Conservation (phyloP, 2,797 vertebrate species). For the Schizopygopsis pylzovi region DNA sequence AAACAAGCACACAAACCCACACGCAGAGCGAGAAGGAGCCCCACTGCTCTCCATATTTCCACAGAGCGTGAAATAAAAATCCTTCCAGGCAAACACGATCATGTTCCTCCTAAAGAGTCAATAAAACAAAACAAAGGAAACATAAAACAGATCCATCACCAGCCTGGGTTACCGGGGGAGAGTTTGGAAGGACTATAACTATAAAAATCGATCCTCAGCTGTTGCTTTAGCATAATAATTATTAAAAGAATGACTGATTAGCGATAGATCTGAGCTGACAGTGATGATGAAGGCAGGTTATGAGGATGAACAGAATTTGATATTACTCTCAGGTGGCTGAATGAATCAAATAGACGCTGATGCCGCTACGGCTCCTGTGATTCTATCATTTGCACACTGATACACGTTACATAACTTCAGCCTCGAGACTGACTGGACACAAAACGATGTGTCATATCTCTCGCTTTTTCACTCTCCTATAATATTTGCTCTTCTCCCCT, state of each 20-base stretch:
- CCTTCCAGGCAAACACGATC: slow-evolving; percentile 23
- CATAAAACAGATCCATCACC: background rate
- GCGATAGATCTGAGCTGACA: background rate
- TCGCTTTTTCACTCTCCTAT: background rate
- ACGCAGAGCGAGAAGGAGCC: slow-evolving; percentile 26
- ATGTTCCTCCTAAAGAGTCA: background rate
- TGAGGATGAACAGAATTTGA: slow-evolving; percentile 23
- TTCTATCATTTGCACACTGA: slow-evolving; percentile 7
- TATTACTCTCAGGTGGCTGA: slow-evolving; percentile 31
- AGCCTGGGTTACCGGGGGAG: background rate
- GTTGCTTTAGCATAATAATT: slow-evolving; percentile 8
- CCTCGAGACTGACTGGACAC: slow-evolving; percentile 42
- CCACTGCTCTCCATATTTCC: slow-evolving; percentile 35
- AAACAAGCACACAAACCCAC: slow-evolving; percentile 43
- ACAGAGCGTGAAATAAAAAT: slow-evolving; percentile 34
- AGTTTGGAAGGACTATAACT: background rate
- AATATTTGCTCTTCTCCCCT: slow-evolving; percentile 27
- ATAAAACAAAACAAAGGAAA: slow-evolving; percentile 7
- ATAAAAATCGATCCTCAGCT: background rate
- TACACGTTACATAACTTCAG: slow-evolving; percentile 48
- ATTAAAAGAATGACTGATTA: slow-evolving; percentile 8
- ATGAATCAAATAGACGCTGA: slow-evolving; percentile 34
- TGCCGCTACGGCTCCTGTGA: background rate
- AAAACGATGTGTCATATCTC: slow-evolving; percentile 54
- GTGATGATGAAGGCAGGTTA: slow-evolving; percentile 15